Conservation (phyloP, 2,797 vertebrate genomes). For the Anolis apletophallus region DNA sequence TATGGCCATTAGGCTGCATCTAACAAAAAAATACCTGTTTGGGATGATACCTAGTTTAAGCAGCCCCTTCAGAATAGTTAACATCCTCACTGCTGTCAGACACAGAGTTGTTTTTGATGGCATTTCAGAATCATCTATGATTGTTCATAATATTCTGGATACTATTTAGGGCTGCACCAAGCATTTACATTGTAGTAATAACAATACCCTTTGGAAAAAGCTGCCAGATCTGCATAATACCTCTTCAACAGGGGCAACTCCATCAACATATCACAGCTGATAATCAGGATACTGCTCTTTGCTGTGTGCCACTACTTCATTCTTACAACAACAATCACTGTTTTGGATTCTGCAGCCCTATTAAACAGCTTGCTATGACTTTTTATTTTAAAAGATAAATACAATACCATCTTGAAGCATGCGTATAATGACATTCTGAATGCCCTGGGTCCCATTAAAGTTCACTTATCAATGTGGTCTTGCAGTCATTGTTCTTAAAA, state of each 20-base stretch:
- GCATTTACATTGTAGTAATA: not conserved
- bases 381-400: no score
- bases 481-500: no score
- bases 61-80: slow-evolving; percentile 39
- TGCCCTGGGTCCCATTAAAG: no score
- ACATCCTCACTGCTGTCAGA: slow-evolving; percentile 55
- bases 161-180: not conserved
- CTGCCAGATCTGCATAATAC: not conserved
- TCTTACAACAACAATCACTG: not conserved
- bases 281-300: not conserved
- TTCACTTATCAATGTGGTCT: no score
- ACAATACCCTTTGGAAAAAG: not conserved
- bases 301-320: not conserved
- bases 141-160: not conserved
- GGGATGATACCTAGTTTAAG: slow-evolving; percentile 56
- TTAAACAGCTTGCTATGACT: not conserved
- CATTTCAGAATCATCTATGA: slow-evolving; percentile 53
- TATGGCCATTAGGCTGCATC: slow-evolving; percentile 43
- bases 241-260: not conserved
- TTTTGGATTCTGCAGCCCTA: not conserved
- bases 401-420: no score
- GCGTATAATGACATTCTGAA: no score
- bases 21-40: slow-evolving; percentile 58
- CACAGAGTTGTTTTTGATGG: slow-evolving; percentile 15
- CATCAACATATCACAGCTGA: not conserved